Base-by-base conservation (phyloP, 2,113 vertebrate species). In the Phylloscopus trochiloides region DNA sequence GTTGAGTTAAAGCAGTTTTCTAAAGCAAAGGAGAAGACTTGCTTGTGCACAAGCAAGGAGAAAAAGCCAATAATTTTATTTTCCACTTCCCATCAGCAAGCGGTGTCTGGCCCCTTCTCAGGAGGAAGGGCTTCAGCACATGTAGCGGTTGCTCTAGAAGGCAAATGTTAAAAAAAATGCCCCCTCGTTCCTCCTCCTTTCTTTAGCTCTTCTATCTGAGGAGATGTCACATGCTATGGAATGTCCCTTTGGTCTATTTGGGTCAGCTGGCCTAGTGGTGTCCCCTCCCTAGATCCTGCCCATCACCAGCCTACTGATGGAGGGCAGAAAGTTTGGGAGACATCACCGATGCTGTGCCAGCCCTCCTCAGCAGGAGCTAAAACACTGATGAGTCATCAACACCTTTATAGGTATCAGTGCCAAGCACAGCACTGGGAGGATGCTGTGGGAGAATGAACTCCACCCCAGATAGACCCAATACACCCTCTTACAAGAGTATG, bases 101-200 rank as follows among this genome's bases (percentile, higher is more conserved):
- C 0, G 0, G 34, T 15, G 3, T 75, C 29, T 0, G 0, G 7
- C 9, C 17, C 15, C 20, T 34, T 82, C 6, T 12, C 12, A 1
- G 47, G 20, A 13, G 48, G 29, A 7, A 25, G n/a, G 10, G 15
- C 19, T 59, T 29, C 77, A 52, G 47, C 29, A 34, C 0, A 0
- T 0, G 0, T 21, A 67, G 19, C 0, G 0, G 3, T 29, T 38
- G 22, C 38, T 52, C 15, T 45, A 47, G 38, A n/a, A 45, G 18
- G 11, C 32, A 68, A 28, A 15, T 48, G 38, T 42, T 43, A n/a
- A 43, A 43, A 24, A 1, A 3, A 48, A 43, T 36, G 5, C 3
- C 9, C 3, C 3, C 7, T 2, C 0, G 15, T n/a, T 61, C 38
- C 13, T 68, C 19, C 54, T 40, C 29, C n/a, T 61, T 31, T 67